phyloP scores from a whole-genome alignment of 2,797 vertebrate species.

The Australoheros facetus region DNA sequence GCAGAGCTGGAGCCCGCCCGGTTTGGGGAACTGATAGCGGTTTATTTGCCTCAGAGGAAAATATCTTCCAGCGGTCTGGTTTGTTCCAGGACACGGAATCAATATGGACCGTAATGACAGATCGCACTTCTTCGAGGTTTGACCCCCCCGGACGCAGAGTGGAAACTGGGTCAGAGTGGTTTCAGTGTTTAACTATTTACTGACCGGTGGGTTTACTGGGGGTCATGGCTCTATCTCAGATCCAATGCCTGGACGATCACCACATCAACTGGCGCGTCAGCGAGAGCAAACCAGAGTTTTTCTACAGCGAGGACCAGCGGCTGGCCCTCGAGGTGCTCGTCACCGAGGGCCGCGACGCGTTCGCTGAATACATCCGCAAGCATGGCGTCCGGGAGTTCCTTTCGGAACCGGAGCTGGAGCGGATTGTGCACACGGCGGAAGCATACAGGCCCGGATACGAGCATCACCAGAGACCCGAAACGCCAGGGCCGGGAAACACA shows the following conservation, averaged over 20 bases:
- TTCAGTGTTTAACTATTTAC: neutral
- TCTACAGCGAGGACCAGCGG: slow-evolving; percentile 95
- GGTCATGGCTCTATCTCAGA: slow-evolving; percentile 92
- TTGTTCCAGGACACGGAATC: slow-evolving; percentile 5
- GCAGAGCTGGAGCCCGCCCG: neutral
- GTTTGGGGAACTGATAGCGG: slow-evolving; percentile 1
- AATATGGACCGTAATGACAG: slow-evolving; percentile 39
- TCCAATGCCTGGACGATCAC: slow-evolving; percentile 93
- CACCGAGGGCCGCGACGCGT: slow-evolving; percentile 83
- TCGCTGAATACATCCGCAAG: slow-evolving; percentile 81
- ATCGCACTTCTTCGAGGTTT: neutral
- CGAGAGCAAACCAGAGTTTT: slow-evolving; percentile 95
- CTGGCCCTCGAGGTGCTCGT: slow-evolving; percentile 89
- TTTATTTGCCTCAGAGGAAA: neutral
- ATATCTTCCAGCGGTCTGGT: neutral
- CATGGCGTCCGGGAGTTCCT: slow-evolving; percentile 88
- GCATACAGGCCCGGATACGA: slow-evolving; percentile 87
- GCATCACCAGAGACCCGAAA: slow-evolving; percentile 63
- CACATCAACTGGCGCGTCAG: slow-evolving; percentile 94
- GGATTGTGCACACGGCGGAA: slow-evolving; percentile 80
- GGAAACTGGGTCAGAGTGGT: slow-evolving; percentile 40
- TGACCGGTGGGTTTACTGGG: neutral
- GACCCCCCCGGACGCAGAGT: slow-evolving; percentile 17
- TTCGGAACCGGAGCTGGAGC: slow-evolving; percentile 88
- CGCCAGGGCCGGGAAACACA: slow-evolving; percentile 51